A percentile compares a stretch with the other conserved stretches of the same genome.
phyloP scores from a whole-genome alignment of 2,888 invertebrate genomes.

The Drosophila meridionalis region DNA sequence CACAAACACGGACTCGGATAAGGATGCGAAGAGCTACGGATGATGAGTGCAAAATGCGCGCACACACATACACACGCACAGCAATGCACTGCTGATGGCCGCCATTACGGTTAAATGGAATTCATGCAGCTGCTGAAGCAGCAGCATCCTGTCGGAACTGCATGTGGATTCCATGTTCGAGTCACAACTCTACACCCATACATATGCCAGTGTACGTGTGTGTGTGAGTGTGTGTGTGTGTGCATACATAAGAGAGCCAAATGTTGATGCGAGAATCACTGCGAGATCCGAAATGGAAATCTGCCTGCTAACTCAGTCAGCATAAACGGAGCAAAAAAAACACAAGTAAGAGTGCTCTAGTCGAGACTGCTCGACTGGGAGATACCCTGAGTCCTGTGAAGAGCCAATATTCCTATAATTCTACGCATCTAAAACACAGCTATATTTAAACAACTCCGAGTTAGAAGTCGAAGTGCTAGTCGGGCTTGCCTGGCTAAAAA shows the following conservation, averaged over 20 bases:
- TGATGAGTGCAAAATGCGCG: slow-evolving; percentile 5
- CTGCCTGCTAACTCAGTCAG: slow-evolving; percentile 12
- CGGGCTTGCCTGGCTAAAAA: no score
- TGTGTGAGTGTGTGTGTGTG: not conserved
- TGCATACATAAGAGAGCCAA: not conserved
- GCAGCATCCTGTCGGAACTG: slow-evolving; percentile 14
- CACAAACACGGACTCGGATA: slow-evolving; percentile 21
- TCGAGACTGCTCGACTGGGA: no score
- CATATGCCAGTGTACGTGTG: not conserved
- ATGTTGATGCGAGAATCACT: slow-evolving; percentile 9
- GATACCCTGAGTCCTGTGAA: no score
- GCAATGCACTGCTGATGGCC: slow-evolving; percentile 29
- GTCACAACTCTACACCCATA: not conserved
- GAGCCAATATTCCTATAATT: no score
- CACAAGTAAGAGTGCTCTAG: not conserved
- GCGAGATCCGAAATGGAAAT: slow-evolving; percentile 18
- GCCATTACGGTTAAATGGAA: slow-evolving; percentile 44
- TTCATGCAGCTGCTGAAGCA: slow-evolving; percentile 14
- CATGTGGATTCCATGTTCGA: slow-evolving; percentile 8
- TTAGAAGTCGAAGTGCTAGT: no score
- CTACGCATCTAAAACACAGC: no score
- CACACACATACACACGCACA: not conserved
- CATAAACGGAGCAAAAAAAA: slow-evolving; percentile 29
- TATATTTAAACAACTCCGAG: no score
- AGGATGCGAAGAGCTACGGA: slow-evolving; percentile 7